Base-by-base conservation (phyloP, 2,888 invertebrate species). In the Synanthedon vespiformis region DNA sequence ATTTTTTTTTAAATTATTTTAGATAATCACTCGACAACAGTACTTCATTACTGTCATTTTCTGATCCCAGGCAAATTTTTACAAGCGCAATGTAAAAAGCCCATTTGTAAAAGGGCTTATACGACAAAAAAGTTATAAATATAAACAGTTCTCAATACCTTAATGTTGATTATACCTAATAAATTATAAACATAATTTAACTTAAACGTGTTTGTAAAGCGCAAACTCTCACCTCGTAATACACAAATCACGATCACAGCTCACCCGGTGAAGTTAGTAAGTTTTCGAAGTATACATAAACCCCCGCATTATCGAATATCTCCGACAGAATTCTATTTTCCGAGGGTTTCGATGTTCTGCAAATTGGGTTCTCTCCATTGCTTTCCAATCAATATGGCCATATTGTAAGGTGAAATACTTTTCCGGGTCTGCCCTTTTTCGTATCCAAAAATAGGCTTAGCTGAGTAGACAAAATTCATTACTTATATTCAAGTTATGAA, bases 391-490 rank as follows among this genome's bases (percentile, higher is more conserved):
- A 56, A 55, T 52, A 54, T 51, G 49, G 52, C 51, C 53, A 53
- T 56, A 53, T 56, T 56, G 53, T 57, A 50, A 56, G 56, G 59
- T 58, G 57, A 57, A 64, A 61, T 60, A 58, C 57, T 51, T 60
- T 62, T 57, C 57, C 57, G 51, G 59, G 59, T 59, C 22, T 56
- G 57, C 56, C 55, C 60, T 58, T 56, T 62, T 59, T 57, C 53
- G 49, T 44, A 53, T 44, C 18, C 40, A 54, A 49, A 53, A 47
- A 40, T 53, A 44, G 13, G 44, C 44, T 6, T 44, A 44, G 27
- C 27, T 5, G 3, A 8, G 34, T 10, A 34, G 34, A 34, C 34
- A 34, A 34, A 34, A 34, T 34, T 34, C 10, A 34, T 34, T 34
- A 34, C 1, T 34, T 34, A 34, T 34, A 10, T 34, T 34, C 34